Evolutionary conservation across 2,797 vertebrate species (phyloP).

Genomic region (Poeciliopsis turneri): DNA sequence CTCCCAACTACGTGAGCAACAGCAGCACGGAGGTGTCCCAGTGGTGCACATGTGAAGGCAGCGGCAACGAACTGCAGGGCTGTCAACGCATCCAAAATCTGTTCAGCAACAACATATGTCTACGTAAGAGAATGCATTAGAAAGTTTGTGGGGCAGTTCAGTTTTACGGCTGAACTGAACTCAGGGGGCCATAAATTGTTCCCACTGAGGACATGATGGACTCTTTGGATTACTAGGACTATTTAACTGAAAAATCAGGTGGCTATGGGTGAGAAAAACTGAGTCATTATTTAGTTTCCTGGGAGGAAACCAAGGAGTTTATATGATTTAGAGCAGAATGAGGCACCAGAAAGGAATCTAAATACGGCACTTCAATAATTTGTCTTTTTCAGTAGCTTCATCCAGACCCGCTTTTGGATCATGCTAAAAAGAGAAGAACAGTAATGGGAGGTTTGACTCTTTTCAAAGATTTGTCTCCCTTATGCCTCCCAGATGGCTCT

Average conservation of each 20-base stretch:
- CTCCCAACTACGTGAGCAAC: constrained; percentile 95
- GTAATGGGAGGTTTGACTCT: not conserved
- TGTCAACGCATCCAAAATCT: constrained; percentile 88
- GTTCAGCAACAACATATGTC: constrained; percentile 91
- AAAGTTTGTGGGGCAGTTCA: not conserved
- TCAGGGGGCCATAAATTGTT: not conserved
- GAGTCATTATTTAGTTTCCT: not conserved
- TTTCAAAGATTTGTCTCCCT: not conserved
- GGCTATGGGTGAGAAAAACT: not conserved
- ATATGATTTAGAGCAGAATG: not conserved
- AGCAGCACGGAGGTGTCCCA: constrained; percentile 89
- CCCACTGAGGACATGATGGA: not conserved
- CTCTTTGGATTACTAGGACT: not conserved
- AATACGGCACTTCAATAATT: not conserved
- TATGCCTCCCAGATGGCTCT: not conserved
- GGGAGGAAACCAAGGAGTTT: not conserved
- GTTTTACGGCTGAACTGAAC: not conserved
- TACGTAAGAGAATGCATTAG: constrained; percentile 83
- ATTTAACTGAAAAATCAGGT: not conserved
- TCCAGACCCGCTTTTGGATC: not conserved
- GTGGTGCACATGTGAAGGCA: constrained; percentile 94
- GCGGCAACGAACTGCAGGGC: constrained; percentile 91
- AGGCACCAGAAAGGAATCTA: not conserved
- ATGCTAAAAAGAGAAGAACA: not conserved
- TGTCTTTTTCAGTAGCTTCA: not conserved